Evolutionary conservation across 92 coral and sea anemone species (phyloP), one percentile per base, ranked within the genome.

Genomic region (Porites rus): DNA sequence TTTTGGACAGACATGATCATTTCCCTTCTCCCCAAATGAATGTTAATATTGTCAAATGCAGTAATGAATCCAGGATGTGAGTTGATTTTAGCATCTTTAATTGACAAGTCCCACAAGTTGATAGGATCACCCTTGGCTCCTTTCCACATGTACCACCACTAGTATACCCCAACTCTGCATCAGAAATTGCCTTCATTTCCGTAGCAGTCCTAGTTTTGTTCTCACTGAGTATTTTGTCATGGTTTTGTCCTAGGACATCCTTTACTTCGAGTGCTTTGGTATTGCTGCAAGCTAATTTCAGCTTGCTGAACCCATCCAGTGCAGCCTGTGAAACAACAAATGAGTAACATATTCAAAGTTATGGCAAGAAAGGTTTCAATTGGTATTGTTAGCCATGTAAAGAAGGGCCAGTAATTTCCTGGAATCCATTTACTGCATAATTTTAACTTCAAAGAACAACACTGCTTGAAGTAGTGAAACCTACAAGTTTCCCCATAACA

Each of bases 221-320:
- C 31, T 83, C 91, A 52, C 82, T 65, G 51, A 86, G 86, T n/a
- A 38, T 51, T 28, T n/a, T 20, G 78, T 92, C 86, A 85, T 89
- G 87, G 43, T 77, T 64, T 19, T 81, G 76, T 28, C 93, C 93
- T 74, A 92, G 72, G 11, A 52, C 77, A 65, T 89, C 90, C 88
- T 89, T 65, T 67, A 85, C 77, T 19, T 59, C 72, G 28, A 92
- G 88, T n/a, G 84, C 76, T 28, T 88, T 78, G 60, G 59, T 50
- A 78, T 92, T 92, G 6, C 82, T 89, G 20, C 82, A 85, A 60
- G 89, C 89, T 19, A 92, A 12, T 69, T 92, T 92, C 77, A 89
- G 65, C 61, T 92, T 89, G 77, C 81, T 16, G 31, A 92, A 74
- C 83, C 91, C 80, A 74, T 69, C 65, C 54, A 92, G 73, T 38